A percentile compares a stretch with the other conserved stretches of the same genome.
Evolutionary conservation across 2,797 vertebrate genomes (phyloP).

Genomic region (Sebastes jordani): DNA sequence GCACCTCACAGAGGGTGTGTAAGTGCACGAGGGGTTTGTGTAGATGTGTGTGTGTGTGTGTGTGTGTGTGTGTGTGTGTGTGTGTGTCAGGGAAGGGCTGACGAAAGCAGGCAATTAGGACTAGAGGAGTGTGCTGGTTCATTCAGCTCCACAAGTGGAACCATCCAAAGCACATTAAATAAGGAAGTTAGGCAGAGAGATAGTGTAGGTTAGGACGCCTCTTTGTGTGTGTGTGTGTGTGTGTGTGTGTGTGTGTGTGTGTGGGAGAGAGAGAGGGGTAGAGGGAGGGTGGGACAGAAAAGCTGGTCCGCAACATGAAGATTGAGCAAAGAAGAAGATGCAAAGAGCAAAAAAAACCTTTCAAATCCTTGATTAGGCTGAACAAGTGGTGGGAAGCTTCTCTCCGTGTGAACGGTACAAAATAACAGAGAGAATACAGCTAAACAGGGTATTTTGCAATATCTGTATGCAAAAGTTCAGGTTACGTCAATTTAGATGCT

Average conservation of each 20-base stretch:
- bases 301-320: not conserved
- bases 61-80: not conserved
- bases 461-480: not conserved
- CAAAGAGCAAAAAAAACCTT: not conserved
- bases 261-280: not conserved
- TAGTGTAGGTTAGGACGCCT: slow-evolving; percentile 19
- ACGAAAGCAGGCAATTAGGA: slow-evolving; percentile 81
- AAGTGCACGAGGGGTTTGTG: slow-evolving; percentile 5
- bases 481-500: not conserved
- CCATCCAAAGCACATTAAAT: slow-evolving; percentile 69
- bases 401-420: not conserved
- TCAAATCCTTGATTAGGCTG: not conserved
- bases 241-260: not conserved
- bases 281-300: not conserved
- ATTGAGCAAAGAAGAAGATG: not conserved
- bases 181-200: slow-evolving; percentile 47
- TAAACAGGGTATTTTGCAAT: not conserved
- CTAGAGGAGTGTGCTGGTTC: slow-evolving; percentile 70
- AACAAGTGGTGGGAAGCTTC: not conserved
- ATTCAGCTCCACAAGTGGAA: slow-evolving; percentile 74
- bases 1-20: slow-evolving; percentile 55
- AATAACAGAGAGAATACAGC: not conserved
- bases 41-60: not conserved
- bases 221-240: slow-evolving; percentile 3
- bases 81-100: slow-evolving; percentile 58